These are phyloP conservation scores for Silurus lanzhouensis DNA, from an alignment of 2,797 vertebrate genomes.

Conservation along the genomic window DNA sequence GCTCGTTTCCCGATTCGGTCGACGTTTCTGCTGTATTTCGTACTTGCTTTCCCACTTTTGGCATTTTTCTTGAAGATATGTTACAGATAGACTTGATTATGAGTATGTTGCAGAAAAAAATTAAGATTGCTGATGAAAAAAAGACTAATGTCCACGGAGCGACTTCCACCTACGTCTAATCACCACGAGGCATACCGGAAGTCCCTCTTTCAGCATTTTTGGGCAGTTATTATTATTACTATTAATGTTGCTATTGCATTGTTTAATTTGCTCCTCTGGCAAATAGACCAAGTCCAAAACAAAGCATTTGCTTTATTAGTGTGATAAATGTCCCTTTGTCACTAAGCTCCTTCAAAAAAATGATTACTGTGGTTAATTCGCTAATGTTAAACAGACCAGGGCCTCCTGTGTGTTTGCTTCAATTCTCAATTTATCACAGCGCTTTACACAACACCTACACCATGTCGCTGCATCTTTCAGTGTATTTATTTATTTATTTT, in stretches of 20 bases:
- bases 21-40: no score
- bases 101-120: no score
- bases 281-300: not conserved
- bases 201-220: not conserved
- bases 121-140: no score
- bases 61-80: no score
- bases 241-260: not conserved
- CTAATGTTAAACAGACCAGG: not conserved
- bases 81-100: no score
- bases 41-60: no score
- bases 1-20: no score
- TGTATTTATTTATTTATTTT: not conserved
- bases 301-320: not conserved
- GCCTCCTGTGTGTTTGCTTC: not conserved
- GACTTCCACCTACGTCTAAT: no score
- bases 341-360: not conserved
- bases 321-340: not conserved
- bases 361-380: conserved; percentile 11
- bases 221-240: not conserved
- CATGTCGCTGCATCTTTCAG: not conserved
- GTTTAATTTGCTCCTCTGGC: not conserved
- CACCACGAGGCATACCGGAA: no score
- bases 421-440: conserved; percentile 10
- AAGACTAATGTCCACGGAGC: no score
- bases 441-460: conserved; percentile 20